Percentiles rank a stretch among this genome's conserved stretches.
Conservation (phyloP, 2,113 vertebrate species). For the Hymenochirus boettgeri region DNA sequence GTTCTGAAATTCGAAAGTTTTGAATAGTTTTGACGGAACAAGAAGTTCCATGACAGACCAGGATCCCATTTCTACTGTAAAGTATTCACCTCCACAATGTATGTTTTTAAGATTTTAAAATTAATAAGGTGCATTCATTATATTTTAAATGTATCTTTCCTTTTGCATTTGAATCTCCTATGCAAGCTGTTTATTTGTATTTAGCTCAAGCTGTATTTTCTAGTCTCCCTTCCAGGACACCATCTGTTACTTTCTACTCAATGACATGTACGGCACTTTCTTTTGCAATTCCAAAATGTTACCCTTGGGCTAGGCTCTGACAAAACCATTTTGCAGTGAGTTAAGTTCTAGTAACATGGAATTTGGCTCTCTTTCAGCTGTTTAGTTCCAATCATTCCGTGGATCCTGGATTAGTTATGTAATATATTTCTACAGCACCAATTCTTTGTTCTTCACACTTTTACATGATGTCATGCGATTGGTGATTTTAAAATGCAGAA, state of each 20-base stretch:
- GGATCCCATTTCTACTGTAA: too few relatives aligned
- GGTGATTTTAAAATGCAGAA: not conserved
- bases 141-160: too few relatives aligned
- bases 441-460: not conserved
- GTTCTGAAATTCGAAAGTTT: too few relatives aligned
- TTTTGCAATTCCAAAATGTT: constrained; percentile 2
- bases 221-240: constrained; percentile 19
- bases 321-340: constrained; percentile 6
- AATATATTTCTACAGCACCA: constrained; percentile 1
- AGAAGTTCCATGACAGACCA: too few relatives aligned
- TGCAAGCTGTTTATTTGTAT: constrained; percentile 7
- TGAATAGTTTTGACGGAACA: too few relatives aligned
- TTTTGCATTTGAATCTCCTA: not conserved
- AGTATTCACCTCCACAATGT: too few relatives aligned
- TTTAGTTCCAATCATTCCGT: not conserved
- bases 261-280: constrained; percentile 22
- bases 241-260: constrained; percentile 31
- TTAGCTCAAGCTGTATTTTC: constrained; percentile 6
- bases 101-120: too few relatives aligned
- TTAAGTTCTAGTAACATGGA: not conserved
- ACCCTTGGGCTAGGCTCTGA: constrained; percentile 21
- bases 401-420: not conserved
- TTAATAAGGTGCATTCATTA: too few relatives aligned
- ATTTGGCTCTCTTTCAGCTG: constrained; percentile 2
- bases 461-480: constrained; percentile 1